A percentile compares a stretch with the other conserved stretches of the same genome.
phyloP scores from a whole-genome alignment of 1,140 invertebrate species.

The Augochlora pura region DNA sequence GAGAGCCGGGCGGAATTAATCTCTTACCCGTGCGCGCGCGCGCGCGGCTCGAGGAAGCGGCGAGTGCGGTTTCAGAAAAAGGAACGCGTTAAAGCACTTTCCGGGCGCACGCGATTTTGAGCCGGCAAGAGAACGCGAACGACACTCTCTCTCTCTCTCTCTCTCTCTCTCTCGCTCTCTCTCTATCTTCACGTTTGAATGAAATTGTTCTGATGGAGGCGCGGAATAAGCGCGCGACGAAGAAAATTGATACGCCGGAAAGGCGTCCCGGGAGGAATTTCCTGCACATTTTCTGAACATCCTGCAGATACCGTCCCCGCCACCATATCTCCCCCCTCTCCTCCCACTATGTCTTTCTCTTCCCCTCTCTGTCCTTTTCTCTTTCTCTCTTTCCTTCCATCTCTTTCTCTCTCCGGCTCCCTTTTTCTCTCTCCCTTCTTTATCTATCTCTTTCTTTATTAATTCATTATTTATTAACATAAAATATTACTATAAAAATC shows the following conservation, averaged over 20 bases:
- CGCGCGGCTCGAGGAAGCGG: conserved; percentile 60
- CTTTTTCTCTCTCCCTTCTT: not conserved
- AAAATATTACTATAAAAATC: too few species aligned
- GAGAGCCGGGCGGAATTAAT: conserved; percentile 60
- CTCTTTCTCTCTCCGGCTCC: not conserved
- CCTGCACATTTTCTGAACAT: conserved; percentile 39
- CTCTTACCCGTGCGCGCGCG: too few species aligned
- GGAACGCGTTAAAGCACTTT: conserved; percentile 42
- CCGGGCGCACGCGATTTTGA: conserved; percentile 39
- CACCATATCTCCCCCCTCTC: not conserved
- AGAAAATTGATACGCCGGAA: conserved; percentile 50
- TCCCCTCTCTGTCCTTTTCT: conserved; percentile 2
- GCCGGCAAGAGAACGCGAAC: conserved; percentile 32
- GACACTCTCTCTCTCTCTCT: not conserved
- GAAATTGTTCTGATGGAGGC: conserved; percentile 47
- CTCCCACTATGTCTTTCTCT: not conserved
- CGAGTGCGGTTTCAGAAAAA: conserved; percentile 27
- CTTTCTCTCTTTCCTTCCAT: not conserved
- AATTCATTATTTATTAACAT: too few species aligned
- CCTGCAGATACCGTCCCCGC: conserved; percentile 25
- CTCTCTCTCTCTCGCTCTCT: conserved; percentile 4
- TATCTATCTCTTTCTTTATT: too few species aligned
- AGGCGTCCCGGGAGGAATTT: conserved; percentile 44
- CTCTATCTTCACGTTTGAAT: conserved; percentile 30
- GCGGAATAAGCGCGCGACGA: conserved; percentile 44